These are phyloP conservation scores for Pocota personata DNA, from an alignment of 2,888 invertebrate genomes.

Conservation along the genomic window DNA sequence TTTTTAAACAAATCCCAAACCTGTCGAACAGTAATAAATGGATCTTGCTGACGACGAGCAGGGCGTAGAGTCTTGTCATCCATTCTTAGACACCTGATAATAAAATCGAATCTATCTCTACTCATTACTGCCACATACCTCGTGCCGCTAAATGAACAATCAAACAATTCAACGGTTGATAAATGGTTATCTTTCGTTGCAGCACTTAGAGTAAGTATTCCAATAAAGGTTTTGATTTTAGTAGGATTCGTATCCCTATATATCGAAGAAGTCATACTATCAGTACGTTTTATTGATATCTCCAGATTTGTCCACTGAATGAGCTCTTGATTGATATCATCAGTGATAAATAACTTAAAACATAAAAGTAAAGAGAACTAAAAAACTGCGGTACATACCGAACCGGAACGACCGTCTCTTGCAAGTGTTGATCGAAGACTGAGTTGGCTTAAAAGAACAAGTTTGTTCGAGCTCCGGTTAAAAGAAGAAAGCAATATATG, in stretches of 20 bases:
- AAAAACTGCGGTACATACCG: constrained; percentile 33
- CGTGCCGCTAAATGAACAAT: constrained; percentile 67
- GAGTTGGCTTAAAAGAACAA: constrained; percentile 16
- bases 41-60: constrained; percentile 32
- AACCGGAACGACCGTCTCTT: constrained; percentile 25
- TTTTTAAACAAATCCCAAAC: constrained; percentile 44
- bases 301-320: constrained; percentile 53
- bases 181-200: constrained; percentile 74
- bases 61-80: constrained; percentile 44
- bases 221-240: constrained; percentile 68
- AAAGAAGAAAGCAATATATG: too few species aligned
- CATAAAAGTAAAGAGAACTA: constrained; percentile 29
- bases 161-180: constrained; percentile 74
- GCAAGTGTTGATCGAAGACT: constrained; percentile 41
- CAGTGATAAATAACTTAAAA: constrained; percentile 48
- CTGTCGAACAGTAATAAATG: constrained; percentile 34
- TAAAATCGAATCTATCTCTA: constrained; percentile 71
- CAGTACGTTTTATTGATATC: constrained; percentile 46
- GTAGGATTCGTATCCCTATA: constrained; percentile 44
- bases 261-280: constrained; percentile 48
- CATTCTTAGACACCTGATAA: constrained; percentile 68
- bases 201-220: constrained; percentile 58
- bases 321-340: constrained; percentile 45
- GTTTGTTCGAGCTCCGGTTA: too few species aligned
- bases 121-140: constrained; percentile 74